Base-by-base conservation (phyloP, 2,113 vertebrate genomes). In the Deroptyus accipitrinus region DNA sequence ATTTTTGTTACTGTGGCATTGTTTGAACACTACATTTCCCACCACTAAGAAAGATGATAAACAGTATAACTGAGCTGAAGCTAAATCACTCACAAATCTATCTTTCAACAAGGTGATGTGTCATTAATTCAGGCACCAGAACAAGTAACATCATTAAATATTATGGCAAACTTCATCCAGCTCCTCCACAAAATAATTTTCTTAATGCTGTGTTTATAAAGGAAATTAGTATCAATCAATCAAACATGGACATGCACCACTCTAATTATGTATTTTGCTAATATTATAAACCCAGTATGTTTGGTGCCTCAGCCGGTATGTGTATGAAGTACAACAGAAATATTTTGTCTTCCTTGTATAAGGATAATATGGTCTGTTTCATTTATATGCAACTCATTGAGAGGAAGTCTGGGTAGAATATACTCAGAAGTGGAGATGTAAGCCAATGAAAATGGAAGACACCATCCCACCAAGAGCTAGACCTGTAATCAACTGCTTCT, bases 91-190 rank as follows among this genome's bases (percentile, higher is more conserved):
- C 72, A 52, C 57, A 78, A 94, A 94, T 90, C 57, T 48, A 51
- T 82, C 83, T 90, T 83, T 78, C 70, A 54, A 41, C 13, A 57
- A 72, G 55, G 35, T 94, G 75, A 73, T 74, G 44, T 66, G n/a
- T 39, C 83, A 95, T 86, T 85, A 90, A 90, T 88, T 94, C 90
- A 74, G 63, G 33, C 35, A 82, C 22, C 4, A 37, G 52, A 95
- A 88, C 61, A 94, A 94, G 85, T 83, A 88, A 57, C 51, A 70
- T 79, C 63, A 88, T 95, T 94, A 94, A 96, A 94, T 82, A 83
- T 75, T 63, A 80, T 48, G 42, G 63, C 51, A 73, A 17, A 63
- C 22, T 92, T 90, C 64, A 90, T 84, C 62, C 54, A 86, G 48
- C 92, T 90, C 30, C 75, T 94, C 55, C 57, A 79, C 24, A 55